Evolutionary conservation across 1,140 invertebrate genomes (phyloP), one percentile per base, ranked within the genome.

Genomic region (Eupeodes corollae): DNA sequence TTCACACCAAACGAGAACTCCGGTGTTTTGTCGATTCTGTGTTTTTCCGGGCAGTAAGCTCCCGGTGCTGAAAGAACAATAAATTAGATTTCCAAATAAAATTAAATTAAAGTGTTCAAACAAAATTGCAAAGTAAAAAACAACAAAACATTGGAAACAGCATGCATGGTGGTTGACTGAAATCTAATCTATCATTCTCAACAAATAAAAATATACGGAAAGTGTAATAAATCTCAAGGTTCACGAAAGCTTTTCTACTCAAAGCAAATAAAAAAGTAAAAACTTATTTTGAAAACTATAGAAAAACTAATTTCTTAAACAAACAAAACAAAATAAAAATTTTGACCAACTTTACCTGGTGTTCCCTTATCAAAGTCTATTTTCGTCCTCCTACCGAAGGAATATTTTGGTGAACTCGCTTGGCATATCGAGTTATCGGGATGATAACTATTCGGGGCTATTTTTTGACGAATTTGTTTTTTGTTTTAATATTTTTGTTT

Each of bases 351-450:
- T 56, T 60, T 69, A 71, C 67, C 69, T 68, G 62, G 69, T 56
- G 63, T 74, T 53, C 57, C 57, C 56, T 61, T 70, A 64, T 63
- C 70, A 58, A 68, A 61, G 51, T 69, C 58, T 49, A 60, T 53
- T 56, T 68, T 69, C 48, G 68, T 68, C 59, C 62, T 57, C 56
- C 56, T 58, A 56, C 60, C 59, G 55, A 69, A 79, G 51, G 66
- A 61, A 64, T 61, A 68, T 53, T 67, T 54, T 53, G 65, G 65
- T 55, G 65, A 56, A 61, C 55, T 64, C 54, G 58, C 76, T 61
- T 81, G 76, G 52, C 77, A 67, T 51, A 81, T 76, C 33, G 58
- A 59, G 51, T 79, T 80, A 56, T 83, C 83, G 38, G 77, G 74
- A 47, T 58, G 67, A 52, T 78, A 78, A 48, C 67, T 66, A 57